These are phyloP conservation scores for Caenorhabditis sinica DNA, from an alignment of 2,888 invertebrate species.

Conservation along the genomic window DNA sequence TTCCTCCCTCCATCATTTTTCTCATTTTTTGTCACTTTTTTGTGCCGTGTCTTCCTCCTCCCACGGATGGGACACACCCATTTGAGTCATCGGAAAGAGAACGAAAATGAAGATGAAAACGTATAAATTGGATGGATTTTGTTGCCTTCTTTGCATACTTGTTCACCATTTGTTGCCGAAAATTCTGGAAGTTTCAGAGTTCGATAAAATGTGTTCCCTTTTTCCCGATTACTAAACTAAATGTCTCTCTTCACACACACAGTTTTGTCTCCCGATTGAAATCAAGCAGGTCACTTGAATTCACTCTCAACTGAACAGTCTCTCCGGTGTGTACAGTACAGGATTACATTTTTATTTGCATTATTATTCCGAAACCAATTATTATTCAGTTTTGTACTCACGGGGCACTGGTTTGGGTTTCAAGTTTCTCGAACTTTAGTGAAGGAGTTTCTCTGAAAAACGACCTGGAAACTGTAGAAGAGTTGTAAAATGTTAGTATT, in stretches of 20 bases:
- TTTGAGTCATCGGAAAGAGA: slow-evolving; percentile 43
- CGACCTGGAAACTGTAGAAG: background rate
- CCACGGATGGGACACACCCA: slow-evolving; percentile 48
- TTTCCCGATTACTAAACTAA: slow-evolving; percentile 15
- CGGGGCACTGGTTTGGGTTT: background rate
- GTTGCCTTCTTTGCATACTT: slow-evolving; percentile 32
- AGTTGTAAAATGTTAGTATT: background rate
- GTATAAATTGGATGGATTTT: slow-evolving; percentile 46
- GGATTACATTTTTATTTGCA: slow-evolving; percentile 47
- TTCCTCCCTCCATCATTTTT: slow-evolving; percentile 28
- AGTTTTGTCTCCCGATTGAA: slow-evolving; percentile 44
- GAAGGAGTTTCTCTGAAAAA: background rate
- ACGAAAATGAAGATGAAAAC: slow-evolving; percentile 32
- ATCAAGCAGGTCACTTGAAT: slow-evolving; percentile 54
- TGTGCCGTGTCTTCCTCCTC: slow-evolving; percentile 16
- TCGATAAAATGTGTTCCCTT: background rate
- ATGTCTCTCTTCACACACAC: background rate
- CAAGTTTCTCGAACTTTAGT: background rate
- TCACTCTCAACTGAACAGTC: slow-evolving; percentile 26
- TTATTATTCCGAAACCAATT: slow-evolving; percentile 27
- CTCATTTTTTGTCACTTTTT: slow-evolving; percentile 23
- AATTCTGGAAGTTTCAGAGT: background rate
- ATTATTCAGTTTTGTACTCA: slow-evolving; percentile 35
- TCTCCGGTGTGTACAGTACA: slow-evolving; percentile 35
- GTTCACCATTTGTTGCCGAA: background rate